Base-by-base conservation (phyloP, 92 coral and sea anemone species). In the Ricordea florida region DNA sequence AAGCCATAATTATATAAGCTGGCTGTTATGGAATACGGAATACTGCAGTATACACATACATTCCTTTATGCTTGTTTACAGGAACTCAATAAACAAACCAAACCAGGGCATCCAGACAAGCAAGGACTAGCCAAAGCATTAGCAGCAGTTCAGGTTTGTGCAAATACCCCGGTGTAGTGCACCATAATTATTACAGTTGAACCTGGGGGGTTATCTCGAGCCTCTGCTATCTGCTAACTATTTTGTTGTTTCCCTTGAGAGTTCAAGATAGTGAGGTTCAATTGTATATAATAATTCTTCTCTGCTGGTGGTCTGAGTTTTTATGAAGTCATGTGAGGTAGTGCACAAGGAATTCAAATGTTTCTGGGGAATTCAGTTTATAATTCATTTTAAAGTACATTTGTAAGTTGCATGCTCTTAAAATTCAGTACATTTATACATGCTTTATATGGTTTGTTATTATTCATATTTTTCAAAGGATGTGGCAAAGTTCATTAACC, bases 401-500 rank as follows among this genome's bases (percentile, higher is more conserved):
- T n/a, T n/a, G n/a, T n/a, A 0, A 17, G 69, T 36, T 29, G 10
- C 57, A 13, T 15, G 6, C 14, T 29, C 26, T 16, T 24, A 14
- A 27, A 23, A 10, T 17, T 26, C 4, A 23, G 24, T 52, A 30
- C 4, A 15, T 52, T 16, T 16, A 13, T 16, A 6, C 21, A 13
- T 53, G 25, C 20, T 44, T 13, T n/a, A 66, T 52, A 3, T 6
- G 28, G 6, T 2, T 26, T 6, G 8, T 44, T 34, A 16, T 35
- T 5, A 45, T 5, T n/a, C 2, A 32, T 5, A 13, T 4, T 47
- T 14, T 13, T 47, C 21, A 6, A 23, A 94, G 98, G 98, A 94
- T 83, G 98, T 94, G 34, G 98, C 98, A 23, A 87, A 87, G 58
- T 94, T 52, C 47, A 94, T 94, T 52, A 94, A 94, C 56, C 96